Conservation (phyloP, 2,888 invertebrate genomes). For the Andrena fulva region DNA sequence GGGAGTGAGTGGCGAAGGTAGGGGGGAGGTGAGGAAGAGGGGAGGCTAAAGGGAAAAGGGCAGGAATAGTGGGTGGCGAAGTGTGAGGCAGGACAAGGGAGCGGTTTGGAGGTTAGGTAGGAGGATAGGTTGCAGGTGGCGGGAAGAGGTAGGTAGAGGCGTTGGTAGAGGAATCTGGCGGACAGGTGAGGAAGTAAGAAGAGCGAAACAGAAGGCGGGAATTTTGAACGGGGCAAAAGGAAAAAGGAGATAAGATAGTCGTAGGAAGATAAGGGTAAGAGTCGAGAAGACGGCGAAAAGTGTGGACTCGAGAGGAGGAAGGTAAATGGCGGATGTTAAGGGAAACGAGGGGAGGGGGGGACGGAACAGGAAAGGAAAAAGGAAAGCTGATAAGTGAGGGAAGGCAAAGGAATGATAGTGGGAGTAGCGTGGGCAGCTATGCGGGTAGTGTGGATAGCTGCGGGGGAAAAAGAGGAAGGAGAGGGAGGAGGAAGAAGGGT, state of each 20-base stretch:
- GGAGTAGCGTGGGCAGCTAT: neutral
- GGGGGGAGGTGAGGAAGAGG: too few relatives aligned
- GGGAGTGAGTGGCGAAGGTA: too few relatives aligned
- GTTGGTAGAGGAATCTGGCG: neutral
- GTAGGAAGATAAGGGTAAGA: too few relatives aligned
- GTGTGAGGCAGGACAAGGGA: too few relatives aligned
- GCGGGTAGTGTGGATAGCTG: neutral
- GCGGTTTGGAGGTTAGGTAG: too few relatives aligned
- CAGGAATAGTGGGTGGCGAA: too few relatives aligned
- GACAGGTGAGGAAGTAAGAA: neutral
- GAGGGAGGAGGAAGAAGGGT: neutral
- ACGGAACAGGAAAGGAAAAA: neutral
- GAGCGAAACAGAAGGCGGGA: neutral
- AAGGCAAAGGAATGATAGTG: neutral
- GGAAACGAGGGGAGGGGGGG: neutral
- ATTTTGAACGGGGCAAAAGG: neutral
- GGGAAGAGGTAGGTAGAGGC: too few relatives aligned
- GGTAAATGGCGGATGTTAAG: neutral
- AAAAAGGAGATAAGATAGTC: neutral
- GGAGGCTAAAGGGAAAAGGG: too few relatives aligned
- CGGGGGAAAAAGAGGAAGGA: neutral
- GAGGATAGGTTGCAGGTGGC: too few relatives aligned
- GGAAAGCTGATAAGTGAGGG: neutral
- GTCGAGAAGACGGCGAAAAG: neutral
- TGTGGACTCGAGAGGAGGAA: neutral